These are phyloP conservation scores for Apotomis betuletana DNA, from an alignment of 2,888 invertebrate genomes.

Conservation along the genomic window DNA sequence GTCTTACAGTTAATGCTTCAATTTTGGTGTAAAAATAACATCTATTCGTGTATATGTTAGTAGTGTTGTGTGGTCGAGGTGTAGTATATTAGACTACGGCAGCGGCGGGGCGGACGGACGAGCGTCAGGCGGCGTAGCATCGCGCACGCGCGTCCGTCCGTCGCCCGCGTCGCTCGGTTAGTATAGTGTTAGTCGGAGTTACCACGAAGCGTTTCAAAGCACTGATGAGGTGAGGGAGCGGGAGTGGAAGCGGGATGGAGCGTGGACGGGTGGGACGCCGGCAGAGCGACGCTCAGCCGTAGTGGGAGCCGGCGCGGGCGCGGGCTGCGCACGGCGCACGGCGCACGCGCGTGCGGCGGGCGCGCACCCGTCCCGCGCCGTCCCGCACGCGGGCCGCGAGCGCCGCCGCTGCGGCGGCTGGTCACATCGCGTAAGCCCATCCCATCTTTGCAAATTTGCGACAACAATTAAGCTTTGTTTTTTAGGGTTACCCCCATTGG, in stretches of 20 bases:
- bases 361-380: constrained; percentile 75
- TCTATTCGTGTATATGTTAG: constrained; percentile 81
- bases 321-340: constrained; percentile 49
- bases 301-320: constrained; percentile 44
- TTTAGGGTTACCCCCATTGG: constrained; percentile 61
- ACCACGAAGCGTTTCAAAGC: constrained; percentile 76
- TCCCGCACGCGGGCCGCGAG: constrained; percentile 71
- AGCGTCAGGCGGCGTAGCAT: constrained; percentile 58
- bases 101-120: constrained; percentile 75
- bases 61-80: constrained; percentile 80
- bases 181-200: constrained; percentile 61
- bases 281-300: constrained; percentile 66
- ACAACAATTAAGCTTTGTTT: constrained; percentile 84
- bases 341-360: constrained; percentile 58
- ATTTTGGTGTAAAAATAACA: constrained; percentile 84
- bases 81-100: constrained; percentile 63
- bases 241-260: constrained; percentile 44
- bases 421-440: constrained; percentile 89
- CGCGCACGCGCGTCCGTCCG: constrained; percentile 77
- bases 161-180: constrained; percentile 73
- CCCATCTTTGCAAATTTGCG: constrained; percentile 84
- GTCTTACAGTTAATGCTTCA: constrained; percentile 58
- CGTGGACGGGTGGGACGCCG: constrained; percentile 62
- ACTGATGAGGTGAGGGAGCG: constrained; percentile 51
- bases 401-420: constrained; percentile 84